Percentiles rank a stretch among this genome's conserved stretches.
Conservation (phyloP, 2,888 invertebrate genomes). For the Diadegma fenestrale region DNA sequence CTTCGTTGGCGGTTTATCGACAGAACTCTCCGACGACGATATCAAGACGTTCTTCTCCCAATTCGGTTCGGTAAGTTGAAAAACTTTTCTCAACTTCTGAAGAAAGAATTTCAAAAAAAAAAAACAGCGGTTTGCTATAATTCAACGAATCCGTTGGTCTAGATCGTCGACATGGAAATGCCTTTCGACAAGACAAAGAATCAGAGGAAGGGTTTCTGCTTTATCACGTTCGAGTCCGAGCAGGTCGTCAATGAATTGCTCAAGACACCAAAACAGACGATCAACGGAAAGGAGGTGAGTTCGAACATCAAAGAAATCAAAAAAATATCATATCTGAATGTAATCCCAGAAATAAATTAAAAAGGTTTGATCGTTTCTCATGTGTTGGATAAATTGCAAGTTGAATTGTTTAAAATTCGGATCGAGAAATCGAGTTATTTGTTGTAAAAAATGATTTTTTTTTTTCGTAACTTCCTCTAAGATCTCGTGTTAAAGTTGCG, state of each 20-base stretch:
- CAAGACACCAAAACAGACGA: slow-evolving; percentile 96
- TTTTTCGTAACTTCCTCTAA: too few relatives aligned
- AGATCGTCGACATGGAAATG: slow-evolving; percentile 98
- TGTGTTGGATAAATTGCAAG: too few relatives aligned
- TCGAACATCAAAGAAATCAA: slow-evolving; percentile 31
- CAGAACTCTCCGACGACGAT: slow-evolving; percentile 96
- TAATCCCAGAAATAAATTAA: too few relatives aligned
- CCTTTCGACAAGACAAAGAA: slow-evolving; percentile 99
- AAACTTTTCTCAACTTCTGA: background rate
- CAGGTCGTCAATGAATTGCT: slow-evolving; percentile 96
- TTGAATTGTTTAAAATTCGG: too few relatives aligned
- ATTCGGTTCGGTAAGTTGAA: slow-evolving; percentile 93
- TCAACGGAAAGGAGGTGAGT: slow-evolving; percentile 95
- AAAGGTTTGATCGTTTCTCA: too few relatives aligned
- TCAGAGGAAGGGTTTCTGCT: slow-evolving; percentile 98
- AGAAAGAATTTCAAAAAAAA: background rate
- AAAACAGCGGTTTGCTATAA: background rate
- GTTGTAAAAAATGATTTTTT: too few relatives aligned
- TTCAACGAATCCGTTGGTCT: slow-evolving; percentile 71
- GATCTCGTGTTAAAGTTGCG: too few relatives aligned
- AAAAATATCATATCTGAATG: background rate
- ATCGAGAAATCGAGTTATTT: background rate
- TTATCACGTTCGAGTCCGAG: slow-evolving; percentile 98
- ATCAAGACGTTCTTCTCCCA: slow-evolving; percentile 96
- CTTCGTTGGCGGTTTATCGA: slow-evolving; percentile 97